Evolutionary conservation across 2,888 invertebrate species (phyloP).

Genomic region (Coleophora deauratella): DNA sequence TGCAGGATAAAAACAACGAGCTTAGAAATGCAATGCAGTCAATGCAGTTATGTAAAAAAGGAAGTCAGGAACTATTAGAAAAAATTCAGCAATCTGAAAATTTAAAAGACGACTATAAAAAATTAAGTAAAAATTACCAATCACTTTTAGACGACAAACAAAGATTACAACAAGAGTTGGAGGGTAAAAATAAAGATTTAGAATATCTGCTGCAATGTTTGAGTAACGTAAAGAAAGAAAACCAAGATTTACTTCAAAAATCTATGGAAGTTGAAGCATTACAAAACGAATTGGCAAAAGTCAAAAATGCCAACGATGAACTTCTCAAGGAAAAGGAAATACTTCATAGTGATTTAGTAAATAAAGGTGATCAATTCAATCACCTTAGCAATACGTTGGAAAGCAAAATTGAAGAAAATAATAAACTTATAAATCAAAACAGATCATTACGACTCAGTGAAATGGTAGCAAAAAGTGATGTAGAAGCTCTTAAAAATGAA

Average conservation of each 20-base stretch:
- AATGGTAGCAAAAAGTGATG: conserved; percentile 20
- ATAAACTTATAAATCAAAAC: conserved; percentile 26
- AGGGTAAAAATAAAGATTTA: conserved; percentile 26
- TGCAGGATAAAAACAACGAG: conserved; percentile 26
- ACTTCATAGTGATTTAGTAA: conserved; percentile 28
- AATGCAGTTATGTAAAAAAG: conserved; percentile 30
- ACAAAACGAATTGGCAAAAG: conserved; percentile 23
- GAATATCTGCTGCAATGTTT: conserved; percentile 19
- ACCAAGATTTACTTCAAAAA: conserved; percentile 22
- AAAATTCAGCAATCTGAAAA: conserved; percentile 28
- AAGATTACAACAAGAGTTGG: conserved; percentile 25
- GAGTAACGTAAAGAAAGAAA: conserved; percentile 21
- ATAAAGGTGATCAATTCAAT: conserved; percentile 33
- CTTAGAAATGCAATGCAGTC: conserved; percentile 29
- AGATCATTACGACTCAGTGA: conserved; percentile 27
- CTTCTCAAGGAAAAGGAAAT: conserved; percentile 28
- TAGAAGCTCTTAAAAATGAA: conserved; percentile 32
- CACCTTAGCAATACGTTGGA: conserved; percentile 32
- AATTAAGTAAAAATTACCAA: conserved; percentile 25
- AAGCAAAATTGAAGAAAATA: conserved; percentile 39
- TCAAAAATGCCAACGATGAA: conserved; percentile 24
- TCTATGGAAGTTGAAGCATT: conserved; percentile 21
- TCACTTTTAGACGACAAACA: conserved; percentile 30
- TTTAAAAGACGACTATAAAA: conserved; percentile 28
- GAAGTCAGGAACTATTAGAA: conserved; percentile 30